Percentiles rank a stretch among this genome's conserved stretches.
Conservation (phyloP, 2,113 vertebrate genomes). For the Labeo rohita region DNA sequence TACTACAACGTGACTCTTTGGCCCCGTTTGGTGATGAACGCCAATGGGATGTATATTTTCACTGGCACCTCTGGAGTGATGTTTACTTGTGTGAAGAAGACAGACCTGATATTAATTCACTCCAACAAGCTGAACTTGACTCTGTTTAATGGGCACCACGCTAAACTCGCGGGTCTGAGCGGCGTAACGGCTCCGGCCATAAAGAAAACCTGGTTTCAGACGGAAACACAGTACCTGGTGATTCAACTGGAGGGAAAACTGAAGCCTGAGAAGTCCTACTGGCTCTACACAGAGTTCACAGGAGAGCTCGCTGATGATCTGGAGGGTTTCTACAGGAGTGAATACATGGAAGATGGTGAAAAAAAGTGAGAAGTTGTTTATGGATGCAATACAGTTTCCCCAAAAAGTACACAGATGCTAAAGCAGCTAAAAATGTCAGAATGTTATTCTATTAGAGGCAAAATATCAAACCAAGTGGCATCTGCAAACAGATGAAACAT, state of each 20-base stretch:
- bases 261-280: constrained; percentile 64
- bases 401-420: neutral
- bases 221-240: constrained; percentile 83
- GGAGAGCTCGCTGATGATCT: constrained; percentile 91
- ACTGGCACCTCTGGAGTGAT: constrained; percentile 76
- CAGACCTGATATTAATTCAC: constrained; percentile 87
- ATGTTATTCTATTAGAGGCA: neutral
- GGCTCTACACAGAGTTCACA: constrained; percentile 74
- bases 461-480: neutral
- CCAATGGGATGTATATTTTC: constrained; percentile 79
- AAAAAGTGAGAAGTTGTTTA: constrained; percentile 75
- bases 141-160: neutral
- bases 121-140: constrained; percentile 87
- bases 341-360: constrained; percentile 74
- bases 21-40: constrained; percentile 73
- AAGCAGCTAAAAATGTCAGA: neutral
- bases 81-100: constrained; percentile 79
- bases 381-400: neutral
- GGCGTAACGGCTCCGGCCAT: constrained; percentile 49
- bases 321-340: constrained; percentile 92
- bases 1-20: constrained; percentile 81
- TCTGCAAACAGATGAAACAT: neutral
- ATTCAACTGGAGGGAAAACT: constrained; percentile 71
- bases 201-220: constrained; percentile 69
- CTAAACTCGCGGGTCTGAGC: constrained; percentile 16